These are phyloP conservation scores for Hemaris fuciformis DNA, from an alignment of 2,888 invertebrate genomes.

Conservation along the genomic window DNA sequence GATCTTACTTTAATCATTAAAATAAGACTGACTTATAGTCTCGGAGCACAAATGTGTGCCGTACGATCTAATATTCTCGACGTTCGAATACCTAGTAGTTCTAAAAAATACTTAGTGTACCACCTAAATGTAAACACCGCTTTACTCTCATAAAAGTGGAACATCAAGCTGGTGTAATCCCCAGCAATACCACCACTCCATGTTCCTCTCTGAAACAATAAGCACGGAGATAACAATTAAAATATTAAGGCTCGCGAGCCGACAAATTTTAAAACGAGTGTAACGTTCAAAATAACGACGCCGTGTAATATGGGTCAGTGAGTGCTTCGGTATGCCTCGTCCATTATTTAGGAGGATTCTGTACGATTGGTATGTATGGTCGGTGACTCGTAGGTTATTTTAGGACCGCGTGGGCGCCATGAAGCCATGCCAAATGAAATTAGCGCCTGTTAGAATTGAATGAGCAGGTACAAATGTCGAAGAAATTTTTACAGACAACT, in stretches of 20 bases:
- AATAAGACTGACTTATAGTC: no score
- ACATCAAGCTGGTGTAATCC: no score
- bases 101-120: no score
- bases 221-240: constrained; percentile 2
- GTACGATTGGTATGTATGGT: constrained; percentile 24
- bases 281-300: constrained; percentile 31
- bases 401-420: constrained; percentile 22
- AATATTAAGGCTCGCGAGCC: constrained; percentile 15
- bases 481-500: not conserved
- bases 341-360: constrained; percentile 46
- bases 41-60: no score
- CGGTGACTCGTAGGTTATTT: constrained; percentile 30
- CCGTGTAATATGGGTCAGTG: constrained; percentile 46
- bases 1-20: no score
- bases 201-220: not conserved
- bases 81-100: no score
- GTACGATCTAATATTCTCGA: no score
- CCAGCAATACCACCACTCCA: no score
- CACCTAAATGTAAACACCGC: no score
- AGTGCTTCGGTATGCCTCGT: constrained; percentile 37
- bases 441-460: not conserved
- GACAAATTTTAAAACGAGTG: constrained; percentile 25
- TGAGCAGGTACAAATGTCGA: not conserved
- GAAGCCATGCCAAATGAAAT: not conserved
- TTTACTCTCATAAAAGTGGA: not conserved